Percentiles rank a stretch among this genome's conserved stretches.
These are phyloP conservation scores for Sphaeridia pumilis DNA, from an alignment of 2,888 invertebrate species.

Conservation along the genomic window DNA sequence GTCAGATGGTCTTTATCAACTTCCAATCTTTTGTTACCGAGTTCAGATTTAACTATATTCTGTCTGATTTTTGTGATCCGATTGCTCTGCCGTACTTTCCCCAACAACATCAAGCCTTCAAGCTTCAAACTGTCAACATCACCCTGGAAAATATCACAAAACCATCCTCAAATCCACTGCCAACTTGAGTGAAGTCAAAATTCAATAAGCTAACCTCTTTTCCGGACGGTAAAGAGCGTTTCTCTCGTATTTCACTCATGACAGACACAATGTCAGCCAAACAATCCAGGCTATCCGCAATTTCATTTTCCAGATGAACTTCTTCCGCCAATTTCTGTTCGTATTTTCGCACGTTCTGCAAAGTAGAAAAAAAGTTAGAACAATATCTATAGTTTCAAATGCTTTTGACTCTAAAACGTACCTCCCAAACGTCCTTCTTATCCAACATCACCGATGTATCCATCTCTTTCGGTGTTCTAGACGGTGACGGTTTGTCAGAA, in stretches of 20 bases:
- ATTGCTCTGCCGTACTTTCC: conserved; percentile 23
- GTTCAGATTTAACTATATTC: conserved; percentile 30
- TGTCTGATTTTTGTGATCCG: conserved; percentile 28
- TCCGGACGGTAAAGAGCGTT: conserved; percentile 2
- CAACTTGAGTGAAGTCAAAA: no score
- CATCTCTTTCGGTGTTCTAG: conserved; percentile 7
- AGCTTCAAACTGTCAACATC: conserved; percentile 17
- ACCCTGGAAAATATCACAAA: conserved; percentile 1
- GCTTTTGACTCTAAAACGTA: no score
- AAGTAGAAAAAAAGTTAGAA: neutral
- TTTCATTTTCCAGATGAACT: conserved; percentile 10
- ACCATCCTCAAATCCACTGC: no score
- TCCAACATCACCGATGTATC: conserved; percentile 2
- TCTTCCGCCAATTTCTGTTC: conserved; percentile 22
- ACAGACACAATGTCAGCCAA: conserved; percentile 16
- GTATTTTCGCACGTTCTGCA: conserved; percentile 20
- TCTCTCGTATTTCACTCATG: conserved; percentile 12
- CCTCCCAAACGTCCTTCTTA: conserved; percentile 30
- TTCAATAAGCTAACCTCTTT: conserved; percentile 6
- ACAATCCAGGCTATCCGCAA: conserved; percentile 6
- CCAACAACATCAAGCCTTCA: conserved; percentile 21
- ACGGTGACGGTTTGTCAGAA: neutral
- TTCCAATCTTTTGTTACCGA: conserved; percentile 44
- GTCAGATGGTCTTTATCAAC: conserved; percentile 83
- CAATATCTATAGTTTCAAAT: neutral